Evolutionary conservation across 2,888 invertebrate genomes (phyloP).

Genomic region (Bibio marci): DNA sequence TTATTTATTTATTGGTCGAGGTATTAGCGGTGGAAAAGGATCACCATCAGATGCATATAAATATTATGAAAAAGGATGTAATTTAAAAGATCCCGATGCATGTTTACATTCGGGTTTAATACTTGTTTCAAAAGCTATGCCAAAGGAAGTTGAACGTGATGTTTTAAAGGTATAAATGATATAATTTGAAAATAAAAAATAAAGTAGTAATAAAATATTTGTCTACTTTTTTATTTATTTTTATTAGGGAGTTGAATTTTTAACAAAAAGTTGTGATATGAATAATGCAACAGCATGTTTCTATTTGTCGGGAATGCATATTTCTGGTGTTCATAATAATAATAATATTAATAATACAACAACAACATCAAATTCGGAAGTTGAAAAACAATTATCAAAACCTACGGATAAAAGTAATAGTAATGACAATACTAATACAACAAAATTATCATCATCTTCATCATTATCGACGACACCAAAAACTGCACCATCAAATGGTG

Average conservation of each 20-base stretch:
- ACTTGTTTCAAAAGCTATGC: constrained; percentile 39
- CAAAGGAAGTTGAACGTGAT: constrained; percentile 35
- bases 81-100: constrained; percentile 45
- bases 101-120: constrained; percentile 63
- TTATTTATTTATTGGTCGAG: constrained; percentile 49
- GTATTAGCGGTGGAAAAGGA: constrained; percentile 33
- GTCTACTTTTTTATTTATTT: neutral
- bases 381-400: neutral
- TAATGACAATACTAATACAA: too few relatives aligned
- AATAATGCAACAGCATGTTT: constrained; percentile 58
- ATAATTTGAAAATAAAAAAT: neutral
- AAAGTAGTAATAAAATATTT: neutral
- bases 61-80: constrained; percentile 68
- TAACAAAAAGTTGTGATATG: constrained; percentile 40
- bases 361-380: constrained; percentile 17
- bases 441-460: constrained; percentile 2
- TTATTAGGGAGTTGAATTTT: constrained; percentile 36
- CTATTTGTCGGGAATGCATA: constrained; percentile 61
- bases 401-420: neutral
- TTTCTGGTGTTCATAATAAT: constrained; percentile 50
- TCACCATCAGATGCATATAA: constrained; percentile 37
- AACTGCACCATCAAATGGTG: constrained; percentile 1
- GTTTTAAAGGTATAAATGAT: constrained; percentile 38
- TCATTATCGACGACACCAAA: constrained; percentile 5
- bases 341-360: constrained; percentile 27